Base-by-base conservation (phyloP, 2,113 vertebrate species). In the Archocentrus centrarchus region DNA sequence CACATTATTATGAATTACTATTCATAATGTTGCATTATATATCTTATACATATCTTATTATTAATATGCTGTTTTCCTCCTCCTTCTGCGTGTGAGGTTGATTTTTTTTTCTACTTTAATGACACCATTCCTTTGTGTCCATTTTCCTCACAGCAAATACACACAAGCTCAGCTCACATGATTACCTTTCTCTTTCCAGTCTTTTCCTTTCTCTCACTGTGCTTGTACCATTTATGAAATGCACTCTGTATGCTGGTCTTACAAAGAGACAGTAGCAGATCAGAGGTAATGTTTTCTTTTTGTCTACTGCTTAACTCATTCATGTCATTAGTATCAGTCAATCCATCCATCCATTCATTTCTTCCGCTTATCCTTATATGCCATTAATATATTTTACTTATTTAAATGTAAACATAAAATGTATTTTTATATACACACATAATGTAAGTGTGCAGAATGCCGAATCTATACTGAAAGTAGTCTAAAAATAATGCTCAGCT, bases 71-170 rank as follows among this genome's bases (percentile, higher is more conserved):
- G 24, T 70, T 50, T 70, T 9, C 64, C 27, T 30, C 41, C 27
- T 70, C 50, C 66, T 50, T 70, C 66, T 70, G 66, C 50, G 6
- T 13, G 50, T 70, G 66, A 50, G 24, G 44, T 13, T 50, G 24
- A 50, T 70, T 70, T 50, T 70, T 15, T 70, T 50, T 70, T 30
- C 24, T 30, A 70, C 50, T 70, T 70, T 70, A 70, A 73, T 73
- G 66, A 73, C 53, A 32, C 47, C 47, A 73, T 73, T 73, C 66
- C 66, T 73, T 73, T 73, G 66, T 11, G 2, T 7, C 47, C 11
- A 0, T 73, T 53, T 53, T 73, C 68, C 17, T 73, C 27, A 0
- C 68, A 73, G 47, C 6, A 55, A 73, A 73, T 73, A 32, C 68
- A 53, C 27, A n/a, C 68, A 8, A 11, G 27, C 68, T 32, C 17